Evolutionary conservation across 2,888 invertebrate genomes (phyloP).

Genomic region (Apamea epomidion): DNA sequence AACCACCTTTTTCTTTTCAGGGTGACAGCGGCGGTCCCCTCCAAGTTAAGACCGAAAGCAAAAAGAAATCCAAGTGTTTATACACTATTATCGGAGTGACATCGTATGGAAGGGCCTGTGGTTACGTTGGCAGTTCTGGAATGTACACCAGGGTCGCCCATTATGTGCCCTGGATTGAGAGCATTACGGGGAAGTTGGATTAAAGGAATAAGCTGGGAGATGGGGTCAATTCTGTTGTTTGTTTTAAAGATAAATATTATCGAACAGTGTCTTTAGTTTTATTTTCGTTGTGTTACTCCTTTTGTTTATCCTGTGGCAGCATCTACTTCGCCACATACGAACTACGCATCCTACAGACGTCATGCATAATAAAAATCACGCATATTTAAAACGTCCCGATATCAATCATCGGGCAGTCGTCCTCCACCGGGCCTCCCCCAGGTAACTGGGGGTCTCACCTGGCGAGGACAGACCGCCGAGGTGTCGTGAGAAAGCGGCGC

Average conservation of each 20-base stretch:
- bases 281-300: background rate
- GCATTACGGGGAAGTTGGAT: constrained; percentile 7
- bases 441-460: too few species aligned
- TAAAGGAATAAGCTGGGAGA: background rate
- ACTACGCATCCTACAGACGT: too few species aligned
- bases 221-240: background rate
- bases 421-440: too few species aligned
- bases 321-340: too few species aligned
- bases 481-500: too few species aligned
- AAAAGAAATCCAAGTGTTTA: constrained; percentile 4
- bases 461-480: too few species aligned
- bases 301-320: background rate
- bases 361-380: too few species aligned
- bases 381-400: too few species aligned
- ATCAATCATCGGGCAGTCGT: too few species aligned
- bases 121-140: constrained; percentile 82
- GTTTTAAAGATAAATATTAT: background rate
- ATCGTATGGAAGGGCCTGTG: constrained; percentile 76
- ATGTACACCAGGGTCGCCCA: constrained; percentile 90
- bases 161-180: constrained; percentile 87
- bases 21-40: constrained; percentile 57
- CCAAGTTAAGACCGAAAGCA: background rate
- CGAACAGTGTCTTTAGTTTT: background rate
- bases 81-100: constrained; percentile 50
- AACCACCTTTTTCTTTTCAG: background rate